These are phyloP conservation scores for Sinopyrophorus schimmeli DNA, from an alignment of 2,888 invertebrate species.

Conservation along the genomic window DNA sequence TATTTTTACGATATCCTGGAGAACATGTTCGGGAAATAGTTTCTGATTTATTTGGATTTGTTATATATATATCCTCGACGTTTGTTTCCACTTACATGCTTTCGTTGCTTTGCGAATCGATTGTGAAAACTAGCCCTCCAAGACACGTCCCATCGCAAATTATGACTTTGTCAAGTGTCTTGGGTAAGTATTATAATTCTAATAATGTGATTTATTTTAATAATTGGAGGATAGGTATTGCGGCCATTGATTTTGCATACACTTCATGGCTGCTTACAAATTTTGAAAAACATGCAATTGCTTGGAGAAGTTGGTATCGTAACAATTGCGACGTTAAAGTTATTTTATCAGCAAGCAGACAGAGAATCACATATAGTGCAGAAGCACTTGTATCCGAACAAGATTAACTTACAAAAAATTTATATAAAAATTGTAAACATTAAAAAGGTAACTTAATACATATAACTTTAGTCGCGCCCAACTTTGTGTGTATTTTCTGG, in stretches of 20 bases:
- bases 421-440: neutral
- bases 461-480: conserved; percentile 69
- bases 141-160: conserved; percentile 47
- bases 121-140: conserved; percentile 44
- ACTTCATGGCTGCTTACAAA: conserved; percentile 54
- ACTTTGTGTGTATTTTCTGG: conserved; percentile 67
- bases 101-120: conserved; percentile 52
- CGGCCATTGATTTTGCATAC: conserved; percentile 55
- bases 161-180: conserved; percentile 50
- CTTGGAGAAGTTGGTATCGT: conserved; percentile 54
- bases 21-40: conserved; percentile 54
- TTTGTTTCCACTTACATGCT: conserved; percentile 54
- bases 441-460: neutral
- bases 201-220: too few relatives aligned
- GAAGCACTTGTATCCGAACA: conserved; percentile 2
- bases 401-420: too few relatives aligned
- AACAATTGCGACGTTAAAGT: conserved; percentile 48
- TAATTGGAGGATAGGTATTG: conserved; percentile 46
- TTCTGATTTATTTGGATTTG: conserved; percentile 57
- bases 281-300: conserved; percentile 49
- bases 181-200: conserved; percentile 41
- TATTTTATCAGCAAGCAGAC: conserved; percentile 48
- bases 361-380: neutral
- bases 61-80: conserved; percentile 59
- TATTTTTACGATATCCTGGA: conserved; percentile 55